Evolutionary conservation across 2,888 invertebrate species (phyloP).

Genomic region (Limnephilus lunatus): DNA sequence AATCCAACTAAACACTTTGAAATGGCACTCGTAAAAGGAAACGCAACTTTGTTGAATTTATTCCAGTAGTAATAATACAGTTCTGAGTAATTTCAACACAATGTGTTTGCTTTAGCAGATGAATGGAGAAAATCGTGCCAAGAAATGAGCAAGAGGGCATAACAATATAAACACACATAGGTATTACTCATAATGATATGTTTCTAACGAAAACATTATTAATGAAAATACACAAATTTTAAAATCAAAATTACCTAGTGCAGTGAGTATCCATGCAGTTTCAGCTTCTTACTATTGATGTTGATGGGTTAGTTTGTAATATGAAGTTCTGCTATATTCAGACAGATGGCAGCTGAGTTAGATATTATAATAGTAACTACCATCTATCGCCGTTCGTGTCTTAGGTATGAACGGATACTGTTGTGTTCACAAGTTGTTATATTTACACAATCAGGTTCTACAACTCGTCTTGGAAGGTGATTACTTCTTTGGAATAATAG

Average conservation of each 20-base stretch:
- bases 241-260: not conserved
- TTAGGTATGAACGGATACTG: no score
- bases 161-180: not conserved
- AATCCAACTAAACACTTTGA: constrained; percentile 2
- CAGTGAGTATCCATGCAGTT: no score
- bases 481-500: no score
- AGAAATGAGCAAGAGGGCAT: not conserved
- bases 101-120: constrained; percentile 7
- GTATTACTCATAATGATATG: not conserved
- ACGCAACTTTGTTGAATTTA: not conserved
- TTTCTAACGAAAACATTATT: not conserved
- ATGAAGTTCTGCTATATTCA: no score
- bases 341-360: no score
- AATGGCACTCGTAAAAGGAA: not conserved
- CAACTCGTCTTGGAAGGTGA: no score
- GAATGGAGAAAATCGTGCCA: constrained; percentile 24
- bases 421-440: no score
- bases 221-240: not conserved
- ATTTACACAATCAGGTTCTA: no score
- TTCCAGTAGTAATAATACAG: not conserved
- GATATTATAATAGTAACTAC: no score
- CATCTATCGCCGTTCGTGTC: no score
- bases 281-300: no score
- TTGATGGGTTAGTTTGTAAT: no score
- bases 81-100: constrained; percentile 9